Evolutionary conservation across 2,888 invertebrate genomes (phyloP).

Genomic region (Leptopilina drosophilae): DNA sequence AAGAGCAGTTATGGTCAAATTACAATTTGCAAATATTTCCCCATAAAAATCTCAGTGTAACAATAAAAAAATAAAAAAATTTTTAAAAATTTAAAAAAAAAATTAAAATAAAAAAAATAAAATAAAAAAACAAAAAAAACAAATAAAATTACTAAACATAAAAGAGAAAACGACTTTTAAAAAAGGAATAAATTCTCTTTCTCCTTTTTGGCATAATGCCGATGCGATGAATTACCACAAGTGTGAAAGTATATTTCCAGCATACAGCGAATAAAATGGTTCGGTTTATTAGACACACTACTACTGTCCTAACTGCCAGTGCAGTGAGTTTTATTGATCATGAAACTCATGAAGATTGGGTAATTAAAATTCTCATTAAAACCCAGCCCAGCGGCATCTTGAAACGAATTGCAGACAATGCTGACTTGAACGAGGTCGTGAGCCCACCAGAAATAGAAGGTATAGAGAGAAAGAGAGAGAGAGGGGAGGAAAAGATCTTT

Average conservation of each 20-base stretch:
- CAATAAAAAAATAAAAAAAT: too few species aligned
- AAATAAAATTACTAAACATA: too few species aligned
- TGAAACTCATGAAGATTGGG: slow-evolving; percentile 15
- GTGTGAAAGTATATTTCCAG: slow-evolving; percentile 12
- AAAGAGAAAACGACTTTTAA: too few species aligned
- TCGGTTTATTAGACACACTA: not conserved
- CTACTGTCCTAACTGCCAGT: not conserved
- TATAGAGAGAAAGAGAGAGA: too few species aligned
- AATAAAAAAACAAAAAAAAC: too few species aligned
- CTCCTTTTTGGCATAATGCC: not conserved
- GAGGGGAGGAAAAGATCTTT: not conserved
- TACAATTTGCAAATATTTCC: too few species aligned
- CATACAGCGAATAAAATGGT: slow-evolving; percentile 1
- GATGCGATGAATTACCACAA: not conserved
- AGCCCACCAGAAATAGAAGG: slow-evolving; percentile 6
- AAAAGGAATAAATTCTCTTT: too few species aligned
- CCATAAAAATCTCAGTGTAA: too few species aligned
- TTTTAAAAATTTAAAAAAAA: too few species aligned
- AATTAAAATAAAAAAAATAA: too few species aligned
- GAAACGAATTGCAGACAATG: slow-evolving; percentile 27
- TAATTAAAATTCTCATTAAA: slow-evolving; percentile 36
- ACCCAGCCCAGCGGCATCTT: slow-evolving; percentile 14
- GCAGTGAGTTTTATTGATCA: slow-evolving; percentile 25
- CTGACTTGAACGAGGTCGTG: slow-evolving; percentile 25
- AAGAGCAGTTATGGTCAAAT: too few species aligned